Percentiles rank a stretch among this genome's conserved stretches.
These are phyloP conservation scores for Agrochola lota DNA, from an alignment of 2,888 invertebrate species.

Conservation along the genomic window DNA sequence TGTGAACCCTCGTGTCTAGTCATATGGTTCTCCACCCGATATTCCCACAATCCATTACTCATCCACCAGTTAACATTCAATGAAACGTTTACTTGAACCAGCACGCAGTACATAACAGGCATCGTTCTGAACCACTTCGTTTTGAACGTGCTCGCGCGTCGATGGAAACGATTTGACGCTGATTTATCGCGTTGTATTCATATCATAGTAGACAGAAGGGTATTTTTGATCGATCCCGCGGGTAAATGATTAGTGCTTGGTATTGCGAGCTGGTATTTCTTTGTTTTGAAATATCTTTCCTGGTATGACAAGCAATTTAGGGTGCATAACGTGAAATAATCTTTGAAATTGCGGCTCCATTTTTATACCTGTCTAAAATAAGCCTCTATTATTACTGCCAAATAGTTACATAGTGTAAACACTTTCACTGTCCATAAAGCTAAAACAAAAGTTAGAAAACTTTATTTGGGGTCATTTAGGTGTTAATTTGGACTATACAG, in stretches of 20 bases:
- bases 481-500: not conserved
- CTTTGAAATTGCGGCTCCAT: not conserved
- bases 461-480: not conserved
- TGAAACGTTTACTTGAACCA: constrained; percentile 37
- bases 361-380: not conserved
- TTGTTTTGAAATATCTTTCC: constrained; percentile 6
- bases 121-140: constrained; percentile 25
- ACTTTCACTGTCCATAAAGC: not conserved
- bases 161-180: constrained; percentile 44
- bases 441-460: not conserved
- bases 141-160: constrained; percentile 20
- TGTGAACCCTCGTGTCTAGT: not conserved
- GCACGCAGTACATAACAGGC: constrained; percentile 42
- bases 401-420: no score
- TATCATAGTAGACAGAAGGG: constrained; percentile 26
- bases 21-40: constrained; percentile 15
- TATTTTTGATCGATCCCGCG: constrained; percentile 53
- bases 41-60: constrained; percentile 24
- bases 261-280: constrained; percentile 24
- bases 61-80: constrained; percentile 35
- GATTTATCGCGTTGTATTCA: constrained; percentile 54
- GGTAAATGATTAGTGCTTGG: constrained; percentile 31
- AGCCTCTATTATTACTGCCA: not conserved
- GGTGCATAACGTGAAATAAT: not conserved
- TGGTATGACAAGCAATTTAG: not conserved